Conservation (phyloP, 2,888 invertebrate genomes). For the Himalopsyche japonica region DNA sequence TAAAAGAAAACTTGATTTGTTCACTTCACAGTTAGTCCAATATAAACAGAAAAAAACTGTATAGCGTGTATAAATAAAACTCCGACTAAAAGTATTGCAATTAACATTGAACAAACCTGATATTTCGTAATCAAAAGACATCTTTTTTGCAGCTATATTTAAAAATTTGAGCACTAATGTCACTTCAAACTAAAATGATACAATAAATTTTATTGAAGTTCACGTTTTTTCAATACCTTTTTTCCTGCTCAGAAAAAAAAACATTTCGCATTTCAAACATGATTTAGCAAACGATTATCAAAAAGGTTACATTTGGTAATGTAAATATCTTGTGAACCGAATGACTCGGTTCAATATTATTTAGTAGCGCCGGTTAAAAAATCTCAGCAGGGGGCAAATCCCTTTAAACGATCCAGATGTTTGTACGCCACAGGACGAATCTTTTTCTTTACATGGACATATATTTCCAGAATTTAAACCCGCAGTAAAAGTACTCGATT, state of each 20-base stretch:
- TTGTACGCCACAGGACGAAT: background rate
- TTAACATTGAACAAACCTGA: no score
- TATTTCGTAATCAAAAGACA: no score
- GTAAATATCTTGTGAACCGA: conserved; percentile 2
- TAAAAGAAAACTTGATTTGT: no score
- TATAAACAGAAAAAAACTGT: no score
- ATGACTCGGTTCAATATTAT: conserved; percentile 13
- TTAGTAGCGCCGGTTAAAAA: conserved; percentile 19
- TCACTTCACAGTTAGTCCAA: no score
- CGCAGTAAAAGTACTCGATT: no score
- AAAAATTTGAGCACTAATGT: no score
- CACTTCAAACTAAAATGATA: no score
- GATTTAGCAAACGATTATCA: background rate
- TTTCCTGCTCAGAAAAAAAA: background rate
- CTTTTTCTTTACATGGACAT: background rate
- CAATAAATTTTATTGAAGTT: no score
- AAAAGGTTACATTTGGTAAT: background rate
- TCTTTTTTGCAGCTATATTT: no score
- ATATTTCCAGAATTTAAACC: background rate
- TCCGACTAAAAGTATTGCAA: no score
- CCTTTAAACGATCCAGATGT: conserved; percentile 22
- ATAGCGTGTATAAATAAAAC: no score
- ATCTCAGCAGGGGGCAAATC: conserved; percentile 15
- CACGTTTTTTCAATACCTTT: background rate
- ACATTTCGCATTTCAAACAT: background rate